Percentiles rank a stretch among this genome's conserved stretches.
phyloP scores from a whole-genome alignment of 2,888 invertebrate species.

The Tetragonisca angustula region DNA sequence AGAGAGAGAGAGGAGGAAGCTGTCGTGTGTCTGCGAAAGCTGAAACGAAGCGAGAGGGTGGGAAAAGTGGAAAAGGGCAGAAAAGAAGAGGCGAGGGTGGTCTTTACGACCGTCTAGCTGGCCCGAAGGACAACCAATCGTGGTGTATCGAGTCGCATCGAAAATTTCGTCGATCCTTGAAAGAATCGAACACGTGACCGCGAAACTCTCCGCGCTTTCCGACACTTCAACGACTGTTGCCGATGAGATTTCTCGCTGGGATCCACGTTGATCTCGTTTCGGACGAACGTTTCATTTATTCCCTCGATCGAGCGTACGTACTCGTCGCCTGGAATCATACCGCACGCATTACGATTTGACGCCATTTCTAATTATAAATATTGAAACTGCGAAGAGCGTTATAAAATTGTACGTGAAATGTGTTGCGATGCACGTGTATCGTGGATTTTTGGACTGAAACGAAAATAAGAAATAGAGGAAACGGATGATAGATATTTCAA shows the following conservation, averaged over 20 bases:
- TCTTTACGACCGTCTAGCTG: slow-evolving; percentile 66
- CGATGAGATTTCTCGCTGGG: neutral
- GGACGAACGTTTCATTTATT: neutral
- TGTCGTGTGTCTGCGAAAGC: slow-evolving; percentile 26
- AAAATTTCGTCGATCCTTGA: slow-evolving; percentile 32
- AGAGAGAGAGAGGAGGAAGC: neutral
- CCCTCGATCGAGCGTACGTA: neutral
- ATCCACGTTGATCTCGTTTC: neutral
- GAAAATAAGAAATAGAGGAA: too few relatives aligned
- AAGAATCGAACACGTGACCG: slow-evolving; percentile 52
- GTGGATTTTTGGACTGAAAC: too few relatives aligned
- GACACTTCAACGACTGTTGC: neutral
- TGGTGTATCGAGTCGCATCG: slow-evolving; percentile 1
- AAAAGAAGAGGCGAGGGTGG: slow-evolving; percentile 23
- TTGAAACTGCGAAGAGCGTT: too few relatives aligned
- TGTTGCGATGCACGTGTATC: too few relatives aligned
- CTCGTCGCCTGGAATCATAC: neutral
- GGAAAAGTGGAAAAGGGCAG: slow-evolving; percentile 6
- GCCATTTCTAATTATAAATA: too few relatives aligned
- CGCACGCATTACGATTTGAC: too few relatives aligned
- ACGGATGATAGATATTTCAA: too few relatives aligned
- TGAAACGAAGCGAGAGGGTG: slow-evolving; percentile 34
- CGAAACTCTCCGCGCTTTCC: neutral
- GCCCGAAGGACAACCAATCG: slow-evolving; percentile 33
- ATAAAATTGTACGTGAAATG: too few relatives aligned